Evolutionary conservation across 2,113 vertebrate species (phyloP), one percentile per base, ranked within the genome.

Genomic region (Plestiodon gilberti): DNA sequence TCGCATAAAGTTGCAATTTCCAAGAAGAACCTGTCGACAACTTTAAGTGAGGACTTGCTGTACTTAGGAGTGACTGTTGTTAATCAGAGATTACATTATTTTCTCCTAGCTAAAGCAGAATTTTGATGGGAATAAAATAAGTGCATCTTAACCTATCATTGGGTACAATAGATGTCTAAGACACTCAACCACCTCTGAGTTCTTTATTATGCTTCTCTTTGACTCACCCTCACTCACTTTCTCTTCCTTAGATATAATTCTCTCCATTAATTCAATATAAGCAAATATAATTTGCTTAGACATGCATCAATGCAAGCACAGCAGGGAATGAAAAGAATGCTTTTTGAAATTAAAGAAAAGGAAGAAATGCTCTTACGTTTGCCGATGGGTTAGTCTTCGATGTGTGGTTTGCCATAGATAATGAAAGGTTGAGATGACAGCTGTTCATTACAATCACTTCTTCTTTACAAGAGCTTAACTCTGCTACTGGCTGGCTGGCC

Each of bases 391-490:
- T 87, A 89, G 81, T 92, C 93, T 88, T 92, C 91, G 87, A 22
- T 82, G 84, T 82, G 90, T 86, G 79, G 5, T 62, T 89, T 88
- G 59, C 70, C 85, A 82, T 82, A 52, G 69, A 78, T 86, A 85
- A 84, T 73, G 75, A 83, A 57, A 73, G 38, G 84, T 85, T 88
- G 65, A 84, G 88, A 87, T 80, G 80, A 92, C 90, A 92, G 88
- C 86, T 95, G 91, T 92, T 95, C 43, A 11, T 90, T 82, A 87
- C 77, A 82, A 90, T 93, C 88, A 87, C 89, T 87, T 83, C 90
- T 74, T 87, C 83, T 82, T 90, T 90, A 90, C 23, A 93, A 91
- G 76, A 94, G 93, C 90, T 95, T 95, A 94, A 80, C 91, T 90
- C 90, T 92, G 48, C 61, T 80, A 75, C 91, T 92, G 91, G 81